Conservation (phyloP, 2,113 vertebrate species). For the Donacobius atricapilla region DNA sequence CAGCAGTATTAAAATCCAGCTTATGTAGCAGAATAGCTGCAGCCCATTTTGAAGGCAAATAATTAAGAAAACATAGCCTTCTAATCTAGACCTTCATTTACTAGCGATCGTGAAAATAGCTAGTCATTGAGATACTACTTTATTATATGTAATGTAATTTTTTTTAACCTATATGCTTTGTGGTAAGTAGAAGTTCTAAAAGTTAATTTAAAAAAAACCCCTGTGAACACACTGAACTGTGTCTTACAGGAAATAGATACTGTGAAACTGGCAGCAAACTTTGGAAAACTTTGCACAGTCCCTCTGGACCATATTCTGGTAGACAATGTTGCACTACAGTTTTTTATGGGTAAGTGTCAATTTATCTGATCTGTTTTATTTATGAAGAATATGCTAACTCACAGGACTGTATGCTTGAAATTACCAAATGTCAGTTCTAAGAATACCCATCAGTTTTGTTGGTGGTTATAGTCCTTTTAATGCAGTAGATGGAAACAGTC, state of each 20-base stretch:
- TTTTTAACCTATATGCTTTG: neutral
- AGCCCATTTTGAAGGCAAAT: neutral
- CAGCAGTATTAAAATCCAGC: neutral
- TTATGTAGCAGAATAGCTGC: neutral
- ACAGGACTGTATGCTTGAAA: neutral
- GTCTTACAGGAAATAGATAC: conserved; percentile 90
- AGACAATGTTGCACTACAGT: conserved; percentile 98
- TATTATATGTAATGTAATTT: neutral
- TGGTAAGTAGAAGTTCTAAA: neutral
- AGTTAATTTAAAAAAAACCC: neutral
- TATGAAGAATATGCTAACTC: neutral
- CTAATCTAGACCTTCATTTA: neutral
- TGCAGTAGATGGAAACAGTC: neutral
- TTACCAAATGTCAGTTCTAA: neutral
- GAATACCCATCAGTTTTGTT: neutral
- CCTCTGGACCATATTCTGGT: conserved; percentile 96
- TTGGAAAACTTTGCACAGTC: conserved; percentile 97
- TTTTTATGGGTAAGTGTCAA: conserved; percentile 93
- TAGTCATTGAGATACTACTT: neutral
- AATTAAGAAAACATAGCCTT: neutral
- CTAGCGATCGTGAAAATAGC: neutral
- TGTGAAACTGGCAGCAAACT: conserved; percentile 95
- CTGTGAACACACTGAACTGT: neutral
- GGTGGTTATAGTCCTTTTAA: neutral
- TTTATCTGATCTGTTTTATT: neutral